Evolutionary conservation across 2,113 vertebrate genomes (phyloP).

Genomic region (Sebastes schlegelii): DNA sequence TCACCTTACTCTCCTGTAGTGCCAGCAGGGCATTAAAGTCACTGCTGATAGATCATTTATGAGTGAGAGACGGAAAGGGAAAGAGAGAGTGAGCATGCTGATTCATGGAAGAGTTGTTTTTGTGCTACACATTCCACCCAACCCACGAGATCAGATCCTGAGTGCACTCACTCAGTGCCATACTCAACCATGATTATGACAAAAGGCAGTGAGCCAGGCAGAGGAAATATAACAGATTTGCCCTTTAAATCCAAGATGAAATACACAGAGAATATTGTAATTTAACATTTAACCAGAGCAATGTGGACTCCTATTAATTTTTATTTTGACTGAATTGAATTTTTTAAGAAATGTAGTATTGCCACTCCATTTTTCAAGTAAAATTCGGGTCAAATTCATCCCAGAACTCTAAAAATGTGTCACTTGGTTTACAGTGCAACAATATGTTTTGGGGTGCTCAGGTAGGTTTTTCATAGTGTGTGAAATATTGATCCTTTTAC

Average conservation of each 20-base stretch:
- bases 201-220: constrained; percentile 12
- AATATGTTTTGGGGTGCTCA: constrained; percentile 96
- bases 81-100: constrained; percentile 20
- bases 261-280: neutral
- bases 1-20: constrained; percentile 26
- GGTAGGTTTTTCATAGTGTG: constrained; percentile 86
- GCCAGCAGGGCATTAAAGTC: constrained; percentile 40
- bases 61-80: constrained; percentile 19
- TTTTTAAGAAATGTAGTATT: neutral
- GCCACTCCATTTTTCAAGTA: neutral
- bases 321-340: neutral
- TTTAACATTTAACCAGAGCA: constrained; percentile 5
- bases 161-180: constrained; percentile 35
- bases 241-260: constrained; percentile 1
- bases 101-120: constrained; percentile 45
- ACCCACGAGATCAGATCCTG: constrained; percentile 39
- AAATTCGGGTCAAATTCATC: neutral
- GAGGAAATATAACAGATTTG: constrained; percentile 27
- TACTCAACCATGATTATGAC: constrained; percentile 33
- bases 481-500: neutral
- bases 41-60: constrained; percentile 54
- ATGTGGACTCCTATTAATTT: neutral
- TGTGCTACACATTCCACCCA: constrained; percentile 43
- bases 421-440: constrained; percentile 93
- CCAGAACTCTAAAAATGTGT: constrained; percentile 58